Evolutionary conservation across 2,113 vertebrate species (phyloP).

Genomic region (Tachycineta bicolor): DNA sequence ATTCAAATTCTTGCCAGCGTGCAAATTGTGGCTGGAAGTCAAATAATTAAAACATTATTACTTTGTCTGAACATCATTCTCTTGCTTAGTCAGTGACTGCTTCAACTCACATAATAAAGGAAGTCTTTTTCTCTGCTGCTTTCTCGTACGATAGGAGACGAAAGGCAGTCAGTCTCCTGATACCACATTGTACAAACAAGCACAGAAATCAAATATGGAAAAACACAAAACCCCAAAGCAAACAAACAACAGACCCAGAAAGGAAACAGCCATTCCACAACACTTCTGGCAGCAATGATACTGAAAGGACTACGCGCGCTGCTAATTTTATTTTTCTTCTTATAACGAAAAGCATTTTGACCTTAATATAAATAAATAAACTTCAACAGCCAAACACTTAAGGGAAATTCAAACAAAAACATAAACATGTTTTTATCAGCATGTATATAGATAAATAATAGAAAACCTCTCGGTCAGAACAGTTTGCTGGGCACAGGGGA

Average conservation of each 20-base stretch:
- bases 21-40: background rate
- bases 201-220: constrained; percentile 50
- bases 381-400: background rate
- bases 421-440: background rate
- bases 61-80: background rate
- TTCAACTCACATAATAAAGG: constrained; percentile 34
- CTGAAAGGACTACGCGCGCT: background rate
- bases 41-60: constrained; percentile 55
- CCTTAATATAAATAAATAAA: constrained; percentile 1
- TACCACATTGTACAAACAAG: constrained; percentile 45
- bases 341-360: background rate
- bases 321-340: background rate
- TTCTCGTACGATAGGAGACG: background rate
- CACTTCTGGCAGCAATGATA: background rate
- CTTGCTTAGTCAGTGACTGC: constrained; percentile 19
- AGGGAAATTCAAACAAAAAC: background rate
- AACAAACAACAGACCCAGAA: background rate
- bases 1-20: background rate
- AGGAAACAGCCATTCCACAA: constrained; percentile 5
- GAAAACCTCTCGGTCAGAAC: background rate
- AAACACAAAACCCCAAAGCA: constrained; percentile 3
- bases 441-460: background rate
- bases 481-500: background rate
- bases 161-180: constrained; percentile 46
- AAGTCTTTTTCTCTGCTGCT: constrained; percentile 24